Percentiles rank a stretch among this genome's conserved stretches.
phyloP scores from a whole-genome alignment of 2,888 invertebrate species.

The Standfussiana lucernea region DNA sequence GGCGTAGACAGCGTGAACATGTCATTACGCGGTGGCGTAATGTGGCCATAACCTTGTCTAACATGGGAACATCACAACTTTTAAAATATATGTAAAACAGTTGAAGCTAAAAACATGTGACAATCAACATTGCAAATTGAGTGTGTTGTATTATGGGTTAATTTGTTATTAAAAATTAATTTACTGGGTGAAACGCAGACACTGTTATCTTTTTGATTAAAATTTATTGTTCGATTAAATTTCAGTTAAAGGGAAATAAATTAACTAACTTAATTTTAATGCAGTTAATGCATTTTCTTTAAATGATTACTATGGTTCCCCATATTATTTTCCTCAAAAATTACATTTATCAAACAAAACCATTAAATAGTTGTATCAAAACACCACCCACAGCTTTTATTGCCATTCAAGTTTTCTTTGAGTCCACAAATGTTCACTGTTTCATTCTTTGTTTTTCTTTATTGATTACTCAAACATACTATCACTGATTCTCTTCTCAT shows the following conservation, averaged over 20 bases:
- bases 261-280: background rate
- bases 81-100: constrained; percentile 25
- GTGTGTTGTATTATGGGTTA: background rate
- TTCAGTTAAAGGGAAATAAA: background rate
- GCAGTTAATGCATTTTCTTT: too few species aligned
- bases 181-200: background rate
- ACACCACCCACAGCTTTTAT: background rate
- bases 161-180: constrained; percentile 16
- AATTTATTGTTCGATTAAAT: background rate
- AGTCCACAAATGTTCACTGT: too few species aligned
- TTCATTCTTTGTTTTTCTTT: background rate
- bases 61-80: constrained; percentile 46
- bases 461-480: constrained; percentile 1
- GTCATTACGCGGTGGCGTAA: constrained; percentile 49
- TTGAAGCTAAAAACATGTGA: constrained; percentile 31
- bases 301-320: background rate
- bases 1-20: constrained; percentile 36
- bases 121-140: background rate
- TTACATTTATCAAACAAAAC: background rate
- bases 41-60: constrained; percentile 64
- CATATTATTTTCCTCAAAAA: too few species aligned
- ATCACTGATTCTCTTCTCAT: background rate
- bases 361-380: background rate
- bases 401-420: background rate
- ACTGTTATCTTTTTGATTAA: background rate